phyloP scores from a whole-genome alignment of 1,140 invertebrate genomes.

The Wiebesia pumilae region DNA sequence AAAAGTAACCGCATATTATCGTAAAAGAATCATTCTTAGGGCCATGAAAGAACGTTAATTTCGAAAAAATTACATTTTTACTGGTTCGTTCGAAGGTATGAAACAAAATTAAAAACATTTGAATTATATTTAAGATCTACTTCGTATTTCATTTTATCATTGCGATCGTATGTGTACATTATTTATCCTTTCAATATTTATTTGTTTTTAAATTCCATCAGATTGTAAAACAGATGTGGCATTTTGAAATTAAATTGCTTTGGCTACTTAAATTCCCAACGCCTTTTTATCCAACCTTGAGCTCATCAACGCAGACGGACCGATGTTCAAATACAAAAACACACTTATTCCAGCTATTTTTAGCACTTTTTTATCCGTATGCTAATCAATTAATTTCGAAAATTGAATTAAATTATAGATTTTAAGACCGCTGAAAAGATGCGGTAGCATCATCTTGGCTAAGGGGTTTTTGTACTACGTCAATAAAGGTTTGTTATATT shows the following conservation, averaged over 20 bases:
- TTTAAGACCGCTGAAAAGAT: neutral
- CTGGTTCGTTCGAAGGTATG: neutral
- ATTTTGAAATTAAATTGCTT: constrained; percentile 2
- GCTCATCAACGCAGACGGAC: too few species aligned
- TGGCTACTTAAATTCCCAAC: neutral
- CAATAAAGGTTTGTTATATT: neutral
- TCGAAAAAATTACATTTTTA: neutral
- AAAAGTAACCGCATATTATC: neutral
- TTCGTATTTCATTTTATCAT: neutral
- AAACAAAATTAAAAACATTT: neutral
- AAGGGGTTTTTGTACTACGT: neutral
- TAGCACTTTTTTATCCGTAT: neutral
- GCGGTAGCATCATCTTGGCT: neutral
- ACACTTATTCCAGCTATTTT: neutral
- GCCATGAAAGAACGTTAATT: neutral
- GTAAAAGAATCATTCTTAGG: neutral
- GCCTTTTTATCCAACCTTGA: neutral
- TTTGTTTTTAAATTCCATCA: neutral
- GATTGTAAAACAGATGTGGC: neutral
- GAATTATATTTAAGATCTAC: neutral
- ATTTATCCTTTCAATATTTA: neutral
- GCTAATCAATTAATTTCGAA: neutral
- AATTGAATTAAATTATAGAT: neutral
- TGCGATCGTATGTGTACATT: neutral
- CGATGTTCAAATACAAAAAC: neutral